phyloP scores from a whole-genome alignment of 2,797 vertebrate genomes.

The Paratrypauchen microcephalus region DNA sequence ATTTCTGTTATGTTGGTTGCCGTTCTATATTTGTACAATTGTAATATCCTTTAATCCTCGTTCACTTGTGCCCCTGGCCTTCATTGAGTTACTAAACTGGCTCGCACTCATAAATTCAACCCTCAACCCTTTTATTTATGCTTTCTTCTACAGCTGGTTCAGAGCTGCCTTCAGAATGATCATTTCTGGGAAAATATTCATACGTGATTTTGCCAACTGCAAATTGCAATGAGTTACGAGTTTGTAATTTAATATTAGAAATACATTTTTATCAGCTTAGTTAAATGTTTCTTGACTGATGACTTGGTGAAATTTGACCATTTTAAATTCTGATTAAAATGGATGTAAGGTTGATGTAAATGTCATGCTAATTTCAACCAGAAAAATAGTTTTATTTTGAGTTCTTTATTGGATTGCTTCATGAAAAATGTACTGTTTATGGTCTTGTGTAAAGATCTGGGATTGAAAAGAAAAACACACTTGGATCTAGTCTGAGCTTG shows the following conservation, averaged over 20 bases:
- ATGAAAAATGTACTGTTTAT: too few species aligned
- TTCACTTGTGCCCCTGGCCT: slow-evolving; percentile 45
- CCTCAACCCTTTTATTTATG: slow-evolving; percentile 86
- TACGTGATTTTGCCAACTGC: slow-evolving; percentile 12
- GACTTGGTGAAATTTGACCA: too few species aligned
- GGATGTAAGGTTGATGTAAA: too few species aligned
- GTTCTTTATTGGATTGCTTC: too few species aligned
- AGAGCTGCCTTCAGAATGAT: slow-evolving; percentile 60
- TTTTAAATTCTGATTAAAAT: too few species aligned
- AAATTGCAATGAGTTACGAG: slow-evolving; percentile 10
- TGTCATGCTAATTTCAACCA: too few species aligned
- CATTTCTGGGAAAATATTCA: slow-evolving; percentile 34
- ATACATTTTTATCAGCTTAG: background rate
- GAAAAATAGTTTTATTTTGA: too few species aligned
- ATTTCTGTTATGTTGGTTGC: slow-evolving; percentile 83
- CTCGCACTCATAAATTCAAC: slow-evolving; percentile 83
- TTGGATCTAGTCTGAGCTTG: too few species aligned
- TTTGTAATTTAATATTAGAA: background rate
- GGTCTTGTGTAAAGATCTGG: too few species aligned
- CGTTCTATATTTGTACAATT: slow-evolving; percentile 79
- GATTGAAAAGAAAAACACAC: too few species aligned
- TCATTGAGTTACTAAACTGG: slow-evolving; percentile 77
- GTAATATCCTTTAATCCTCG: slow-evolving; percentile 72
- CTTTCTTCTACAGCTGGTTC: slow-evolving; percentile 87
- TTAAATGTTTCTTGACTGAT: background rate